Evolutionary conservation across 2,888 invertebrate genomes (phyloP).

Genomic region (Ommatoiulus sabulosus): DNA sequence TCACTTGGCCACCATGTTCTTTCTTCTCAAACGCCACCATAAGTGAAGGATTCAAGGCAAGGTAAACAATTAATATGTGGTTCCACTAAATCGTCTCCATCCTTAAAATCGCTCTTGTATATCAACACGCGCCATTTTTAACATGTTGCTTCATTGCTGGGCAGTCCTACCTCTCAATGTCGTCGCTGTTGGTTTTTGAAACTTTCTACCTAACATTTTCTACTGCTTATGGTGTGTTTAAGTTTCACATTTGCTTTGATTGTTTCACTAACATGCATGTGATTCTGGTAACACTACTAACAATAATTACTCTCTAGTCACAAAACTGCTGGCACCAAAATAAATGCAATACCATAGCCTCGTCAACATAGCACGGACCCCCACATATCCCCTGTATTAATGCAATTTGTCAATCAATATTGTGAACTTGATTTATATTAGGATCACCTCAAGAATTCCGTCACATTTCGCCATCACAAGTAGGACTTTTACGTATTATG

Average conservation of each 20-base stretch:
- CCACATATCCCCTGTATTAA: background rate
- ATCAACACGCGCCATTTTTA: constrained; percentile 39
- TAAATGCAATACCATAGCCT: background rate
- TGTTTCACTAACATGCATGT: constrained; percentile 31
- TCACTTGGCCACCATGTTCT: constrained; percentile 57
- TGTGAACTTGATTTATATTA: background rate
- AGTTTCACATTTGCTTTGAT: constrained; percentile 40
- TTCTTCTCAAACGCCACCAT: constrained; percentile 58
- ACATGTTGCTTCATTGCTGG: constrained; percentile 43
- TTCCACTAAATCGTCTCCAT: constrained; percentile 47
- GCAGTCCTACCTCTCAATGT: constrained; percentile 43
- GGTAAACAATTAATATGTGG: constrained; percentile 56
- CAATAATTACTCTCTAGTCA: background rate
- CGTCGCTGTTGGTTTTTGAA: constrained; percentile 39
- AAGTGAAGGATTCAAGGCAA: constrained; percentile 57
- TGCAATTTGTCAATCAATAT: background rate
- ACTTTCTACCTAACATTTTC: constrained; percentile 36
- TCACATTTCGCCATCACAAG: constrained; percentile 15
- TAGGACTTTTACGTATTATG: background rate
- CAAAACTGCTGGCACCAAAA: constrained; percentile 24
- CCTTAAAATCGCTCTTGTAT: constrained; percentile 35
- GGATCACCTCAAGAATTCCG: constrained; percentile 21
- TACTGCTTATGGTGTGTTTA: constrained; percentile 43
- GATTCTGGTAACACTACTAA: background rate
- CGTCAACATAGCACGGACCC: background rate